phyloP scores from a whole-genome alignment of 2,797 vertebrate species.

The Nannoperca australis region DNA sequence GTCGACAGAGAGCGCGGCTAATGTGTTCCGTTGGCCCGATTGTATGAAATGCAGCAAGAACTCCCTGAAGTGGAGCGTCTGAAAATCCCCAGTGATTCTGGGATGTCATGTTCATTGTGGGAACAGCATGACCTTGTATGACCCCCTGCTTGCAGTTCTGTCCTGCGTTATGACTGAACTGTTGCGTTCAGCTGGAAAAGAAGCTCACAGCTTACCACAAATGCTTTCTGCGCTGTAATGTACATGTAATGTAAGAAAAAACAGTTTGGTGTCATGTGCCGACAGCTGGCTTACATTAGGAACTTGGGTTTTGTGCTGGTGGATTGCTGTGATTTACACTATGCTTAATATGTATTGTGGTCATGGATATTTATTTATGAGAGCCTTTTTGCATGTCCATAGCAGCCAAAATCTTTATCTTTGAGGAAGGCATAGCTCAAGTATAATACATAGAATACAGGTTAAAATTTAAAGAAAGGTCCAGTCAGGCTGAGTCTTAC shows the following conservation, averaged over 20 bases:
- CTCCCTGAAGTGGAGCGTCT: conserved; percentile 2
- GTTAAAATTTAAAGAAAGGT: background rate
- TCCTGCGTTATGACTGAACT: conserved; percentile 28
- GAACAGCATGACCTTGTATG: conserved; percentile 30
- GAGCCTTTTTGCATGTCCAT: background rate
- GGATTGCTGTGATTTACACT: background rate
- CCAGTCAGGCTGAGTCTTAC: background rate
- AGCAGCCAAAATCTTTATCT: background rate
- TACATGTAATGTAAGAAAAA: background rate
- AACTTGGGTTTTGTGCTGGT: background rate
- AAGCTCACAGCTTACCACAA: background rate
- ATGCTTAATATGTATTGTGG: background rate
- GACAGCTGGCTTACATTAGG: background rate
- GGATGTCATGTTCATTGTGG: conserved; percentile 30
- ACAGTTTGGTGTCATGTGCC: background rate
- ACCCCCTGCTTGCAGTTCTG: conserved; percentile 26
- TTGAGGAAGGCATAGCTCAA: background rate
- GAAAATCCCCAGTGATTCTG: conserved; percentile 34
- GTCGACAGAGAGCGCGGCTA: background rate
- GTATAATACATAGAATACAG: background rate
- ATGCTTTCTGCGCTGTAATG: background rate
- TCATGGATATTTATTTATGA: background rate
- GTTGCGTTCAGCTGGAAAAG: background rate
- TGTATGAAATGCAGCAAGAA: background rate
- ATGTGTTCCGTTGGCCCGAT: background rate